These are phyloP conservation scores for Iphiclides podalirius DNA, from an alignment of 2,888 invertebrate species.

Conservation along the genomic window DNA sequence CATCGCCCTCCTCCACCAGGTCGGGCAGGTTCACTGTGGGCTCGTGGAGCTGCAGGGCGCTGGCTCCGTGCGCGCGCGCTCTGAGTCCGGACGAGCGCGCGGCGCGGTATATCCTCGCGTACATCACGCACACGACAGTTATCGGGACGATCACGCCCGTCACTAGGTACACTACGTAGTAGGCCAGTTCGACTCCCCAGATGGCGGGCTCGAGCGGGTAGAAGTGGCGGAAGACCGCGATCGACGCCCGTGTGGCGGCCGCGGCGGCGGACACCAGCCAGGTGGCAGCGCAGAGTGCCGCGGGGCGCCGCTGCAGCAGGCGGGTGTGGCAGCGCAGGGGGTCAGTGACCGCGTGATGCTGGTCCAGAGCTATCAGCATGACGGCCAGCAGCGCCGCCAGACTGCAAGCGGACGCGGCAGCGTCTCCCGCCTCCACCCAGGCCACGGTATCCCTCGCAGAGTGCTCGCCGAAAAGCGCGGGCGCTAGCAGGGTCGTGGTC, in stretches of 20 bases:
- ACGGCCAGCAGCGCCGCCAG: conserved; percentile 61
- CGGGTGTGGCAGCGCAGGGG: conserved; percentile 75
- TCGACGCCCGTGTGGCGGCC: conserved; percentile 54
- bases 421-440: conserved; percentile 79
- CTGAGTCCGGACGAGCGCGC: conserved; percentile 84
- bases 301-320: conserved; percentile 65
- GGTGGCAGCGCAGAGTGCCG: conserved; percentile 75
- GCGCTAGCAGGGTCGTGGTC: conserved; percentile 72
- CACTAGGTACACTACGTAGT: conserved; percentile 62
- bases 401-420: conserved; percentile 61
- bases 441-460: conserved; percentile 82
- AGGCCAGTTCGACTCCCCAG: conserved; percentile 57
- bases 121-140: conserved; percentile 85
- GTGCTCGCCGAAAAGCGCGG: conserved; percentile 77
- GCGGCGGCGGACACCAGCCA: conserved; percentile 71
- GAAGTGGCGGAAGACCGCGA: conserved; percentile 53
- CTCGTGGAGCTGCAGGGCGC: conserved; percentile 76
- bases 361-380: conserved; percentile 71
- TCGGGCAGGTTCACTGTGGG: conserved; percentile 63
- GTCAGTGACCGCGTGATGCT: conserved; percentile 78
- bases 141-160: conserved; percentile 67
- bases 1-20: conserved; percentile 64
- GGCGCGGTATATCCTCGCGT: conserved; percentile 86
- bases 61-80: conserved; percentile 69
- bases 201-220: conserved; percentile 52